These are phyloP conservation scores for Lanius ludovicianus DNA, from an alignment of 2,113 vertebrate genomes.

Conservation along the genomic window DNA sequence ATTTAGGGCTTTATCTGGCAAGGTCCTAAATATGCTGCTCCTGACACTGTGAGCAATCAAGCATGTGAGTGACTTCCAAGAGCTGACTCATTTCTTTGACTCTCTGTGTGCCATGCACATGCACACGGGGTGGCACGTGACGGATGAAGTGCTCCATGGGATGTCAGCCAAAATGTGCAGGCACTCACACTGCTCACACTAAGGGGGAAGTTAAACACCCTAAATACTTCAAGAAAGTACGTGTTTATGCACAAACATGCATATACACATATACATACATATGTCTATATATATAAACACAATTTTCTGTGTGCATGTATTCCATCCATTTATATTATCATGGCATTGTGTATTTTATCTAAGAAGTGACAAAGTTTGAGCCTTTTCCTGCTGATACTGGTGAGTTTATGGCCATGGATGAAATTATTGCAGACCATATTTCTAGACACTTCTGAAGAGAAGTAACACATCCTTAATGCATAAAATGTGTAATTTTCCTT, in stretches of 20 bases:
- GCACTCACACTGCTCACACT: neutral
- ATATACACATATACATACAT: neutral
- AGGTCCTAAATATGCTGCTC: neutral
- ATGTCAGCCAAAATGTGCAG: neutral
- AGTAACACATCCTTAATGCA: neutral
- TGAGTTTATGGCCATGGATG: neutral
- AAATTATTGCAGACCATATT: neutral
- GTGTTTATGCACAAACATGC: neutral
- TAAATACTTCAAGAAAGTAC: neutral
- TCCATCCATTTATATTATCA: neutral
- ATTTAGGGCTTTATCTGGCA: neutral
- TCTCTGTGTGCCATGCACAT: rapidly evolving
- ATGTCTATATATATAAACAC: neutral
- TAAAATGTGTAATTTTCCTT: neutral
- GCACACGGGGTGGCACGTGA: neutral
- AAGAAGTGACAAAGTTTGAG: neutral
- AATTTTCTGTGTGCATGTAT: neutral
- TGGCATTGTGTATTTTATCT: neutral
- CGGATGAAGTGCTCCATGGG: neutral
- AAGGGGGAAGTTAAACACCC: neutral
- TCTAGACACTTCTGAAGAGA: neutral
- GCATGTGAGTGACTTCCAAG: neutral
- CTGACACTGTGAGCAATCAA: neutral
- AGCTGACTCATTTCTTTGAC: neutral
- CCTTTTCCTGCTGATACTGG: neutral